Base-by-base conservation (phyloP, 2,797 vertebrate genomes). In the Rachycentron canadum region DNA sequence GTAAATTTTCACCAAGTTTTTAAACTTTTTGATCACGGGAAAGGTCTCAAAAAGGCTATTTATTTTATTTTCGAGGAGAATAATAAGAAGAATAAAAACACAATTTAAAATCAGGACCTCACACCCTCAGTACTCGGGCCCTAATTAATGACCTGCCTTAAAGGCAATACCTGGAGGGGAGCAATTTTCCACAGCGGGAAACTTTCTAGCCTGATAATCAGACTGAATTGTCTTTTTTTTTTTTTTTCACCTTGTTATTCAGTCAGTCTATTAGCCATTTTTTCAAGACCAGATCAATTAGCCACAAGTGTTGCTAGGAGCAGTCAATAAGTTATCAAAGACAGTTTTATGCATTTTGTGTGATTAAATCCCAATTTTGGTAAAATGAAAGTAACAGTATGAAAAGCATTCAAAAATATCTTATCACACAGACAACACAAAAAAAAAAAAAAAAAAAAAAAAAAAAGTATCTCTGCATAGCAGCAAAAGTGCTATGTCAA, bases 401-500 rank as follows among this genome's bases (percentile, higher is more conserved):
- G 3, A 7, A 17, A 34, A 25, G 40, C 1, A 2, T 30, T 40
- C 1, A 14, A 32, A 34, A 38, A 57, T 19, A 63, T 58, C 0
- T 26, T 6, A 19, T 61, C 17, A 52, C 21, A 47, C 7, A 2
- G 7, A 45, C 6, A 45, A 21, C 19, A 45, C n/a, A n/a, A n/a
- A n/a, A n/a, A n/a, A n/a, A n/a, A 59, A 11, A 17, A 49, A 58
- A 21, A 50, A 49, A 59, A 11, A 17, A 49, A 58, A 59, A 11
- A 17, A 49, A 58, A 21, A 50, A 49, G 4, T 25, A 49, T 64
- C 12, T 59, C 0, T 49, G 7, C 47, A 14, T 47, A 10, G 25
- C 58, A 67, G 64, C 26, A 23, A 49, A 41, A 57, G 25, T 70
- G 47, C 21, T 26, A 2, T 3, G 45, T 75, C 47, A 75, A 60